Base-by-base conservation (phyloP, 2,113 vertebrate genomes). In the Crocuta crocuta region DNA sequence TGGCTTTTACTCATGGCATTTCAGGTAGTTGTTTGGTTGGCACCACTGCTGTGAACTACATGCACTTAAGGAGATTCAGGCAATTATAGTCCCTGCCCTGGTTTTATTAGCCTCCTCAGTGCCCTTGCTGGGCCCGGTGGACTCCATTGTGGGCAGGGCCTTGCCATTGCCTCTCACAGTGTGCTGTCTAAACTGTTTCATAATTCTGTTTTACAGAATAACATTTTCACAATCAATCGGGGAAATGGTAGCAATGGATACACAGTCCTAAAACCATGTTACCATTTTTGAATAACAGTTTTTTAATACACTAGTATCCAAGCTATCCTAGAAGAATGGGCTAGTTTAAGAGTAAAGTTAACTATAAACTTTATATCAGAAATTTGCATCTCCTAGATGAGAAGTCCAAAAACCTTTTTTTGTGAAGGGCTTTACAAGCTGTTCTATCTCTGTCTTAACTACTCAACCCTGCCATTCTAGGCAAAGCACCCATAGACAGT, bases 1-100 rank as follows among this genome's bases (percentile, higher is more conserved):
- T 96, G 78, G 92, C 90, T 35, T 87, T 71, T 53, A 10, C 23
- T 39, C 33, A 0, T 79, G 88, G 84, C 90, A 82, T 95, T 97
- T 88, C 96, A 89, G 73, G 94, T 71, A 84, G 68, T 85, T 92
- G 81, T 97, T 63, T 76, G 76, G 61, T 82, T 33, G 93, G 84
- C 90, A 83, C 61, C 90, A 61, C 94, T 95, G 96, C 97, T 98
- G 95, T 58, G 90, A 85, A 81, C 45, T 96, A 80, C 3, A 78
- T 7, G 31, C 26, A 15, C 26, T 74, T 11, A 35, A 28, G 45
- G 76, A 63, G 94, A 58, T 1, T 15, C 71, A 31, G n/a, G 58
- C 35, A 4, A 28, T n/a, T 73, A 6, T 35, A 45, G 39, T 55
- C 85, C 39, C 13, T 58, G 63, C 85, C 35, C 23, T 6, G 2